phyloP scores from a whole-genome alignment of 2,888 invertebrate genomes.

The Ichneumon xanthorius region DNA sequence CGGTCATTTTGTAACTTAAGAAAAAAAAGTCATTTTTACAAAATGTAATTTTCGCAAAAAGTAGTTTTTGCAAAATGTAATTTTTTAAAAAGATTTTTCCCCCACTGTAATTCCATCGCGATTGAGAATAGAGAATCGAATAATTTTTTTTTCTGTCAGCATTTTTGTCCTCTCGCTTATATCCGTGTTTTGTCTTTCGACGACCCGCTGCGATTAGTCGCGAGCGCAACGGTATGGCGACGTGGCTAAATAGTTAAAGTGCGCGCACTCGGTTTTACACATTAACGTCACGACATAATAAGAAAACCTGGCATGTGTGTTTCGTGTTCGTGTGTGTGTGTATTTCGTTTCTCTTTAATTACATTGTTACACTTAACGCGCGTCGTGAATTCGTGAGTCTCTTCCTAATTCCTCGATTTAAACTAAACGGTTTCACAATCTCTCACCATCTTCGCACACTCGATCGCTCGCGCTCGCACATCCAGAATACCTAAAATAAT shows the following conservation, averaged over 20 bases:
- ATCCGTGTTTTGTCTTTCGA: too few species aligned
- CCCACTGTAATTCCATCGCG: too few species aligned
- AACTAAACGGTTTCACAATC: conserved; percentile 32
- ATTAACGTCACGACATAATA: conserved; percentile 43
- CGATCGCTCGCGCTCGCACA: conserved; percentile 24
- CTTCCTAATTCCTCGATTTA: conserved; percentile 5
- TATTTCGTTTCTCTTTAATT: neutral
- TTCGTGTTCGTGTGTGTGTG: conserved; percentile 4
- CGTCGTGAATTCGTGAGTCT: conserved; percentile 14
- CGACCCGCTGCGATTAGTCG: conserved; percentile 46
- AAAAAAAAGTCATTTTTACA: neutral
- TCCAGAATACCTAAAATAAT: conserved; percentile 60
- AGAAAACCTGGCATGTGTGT: conserved; percentile 50
- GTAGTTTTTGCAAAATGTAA: too few species aligned
- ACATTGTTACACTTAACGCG: conserved; percentile 1
- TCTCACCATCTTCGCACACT: conserved; percentile 5
- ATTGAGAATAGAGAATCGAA: too few species aligned
- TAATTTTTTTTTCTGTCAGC: too few species aligned
- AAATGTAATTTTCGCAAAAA: neutral
- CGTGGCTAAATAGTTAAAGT: conserved; percentile 60
- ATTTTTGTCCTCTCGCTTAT: too few species aligned
- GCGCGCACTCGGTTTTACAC: conserved; percentile 74
- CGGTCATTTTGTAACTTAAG: neutral
- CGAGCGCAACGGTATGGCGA: conserved; percentile 69
- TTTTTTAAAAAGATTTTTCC: too few species aligned